A percentile compares a stretch with the other conserved stretches of the same genome.
These are phyloP conservation scores for Alentia gelatinosa DNA, from an alignment of 2,888 invertebrate species.

Conservation along the genomic window DNA sequence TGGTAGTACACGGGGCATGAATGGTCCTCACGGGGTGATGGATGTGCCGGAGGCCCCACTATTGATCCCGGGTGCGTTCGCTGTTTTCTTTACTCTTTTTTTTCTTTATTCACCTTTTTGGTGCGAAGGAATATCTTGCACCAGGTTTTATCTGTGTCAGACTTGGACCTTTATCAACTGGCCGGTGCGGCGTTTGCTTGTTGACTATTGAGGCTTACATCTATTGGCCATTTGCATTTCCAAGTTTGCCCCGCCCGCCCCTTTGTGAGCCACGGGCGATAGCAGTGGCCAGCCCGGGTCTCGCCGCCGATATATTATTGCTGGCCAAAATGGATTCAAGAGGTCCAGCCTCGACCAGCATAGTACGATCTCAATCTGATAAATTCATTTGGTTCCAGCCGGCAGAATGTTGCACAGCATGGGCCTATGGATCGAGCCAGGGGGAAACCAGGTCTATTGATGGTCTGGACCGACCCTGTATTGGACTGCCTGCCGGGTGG, in stretches of 20 bases:
- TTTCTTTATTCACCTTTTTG: too few relatives aligned
- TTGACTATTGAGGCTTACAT: conserved; percentile 33
- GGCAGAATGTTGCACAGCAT: background rate
- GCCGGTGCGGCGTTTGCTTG: background rate
- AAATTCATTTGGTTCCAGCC: conserved; percentile 7
- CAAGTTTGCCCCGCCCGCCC: background rate
- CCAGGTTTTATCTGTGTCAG: conserved; percentile 16
- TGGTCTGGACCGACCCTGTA: background rate
- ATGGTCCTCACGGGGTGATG: conserved; percentile 8
- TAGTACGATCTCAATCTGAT: conserved; percentile 26
- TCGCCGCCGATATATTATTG: conserved; percentile 19
- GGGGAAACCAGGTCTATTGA: background rate
- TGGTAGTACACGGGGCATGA: background rate
- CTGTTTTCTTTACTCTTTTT: background rate
- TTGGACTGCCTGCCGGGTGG: conserved; percentile 15
- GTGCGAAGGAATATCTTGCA: background rate
- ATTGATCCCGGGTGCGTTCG: background rate
- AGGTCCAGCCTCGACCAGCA: background rate
- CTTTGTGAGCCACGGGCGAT: conserved; percentile 10
- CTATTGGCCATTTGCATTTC: conserved; percentile 41
- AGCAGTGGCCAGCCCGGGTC: background rate
- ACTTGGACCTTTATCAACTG: conserved; percentile 8
- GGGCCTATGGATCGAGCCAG: background rate
- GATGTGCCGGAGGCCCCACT: background rate
- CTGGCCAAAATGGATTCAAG: conserved; percentile 10